Conservation (phyloP, 2,113 vertebrate genomes). For the Macquaria australasica region DNA sequence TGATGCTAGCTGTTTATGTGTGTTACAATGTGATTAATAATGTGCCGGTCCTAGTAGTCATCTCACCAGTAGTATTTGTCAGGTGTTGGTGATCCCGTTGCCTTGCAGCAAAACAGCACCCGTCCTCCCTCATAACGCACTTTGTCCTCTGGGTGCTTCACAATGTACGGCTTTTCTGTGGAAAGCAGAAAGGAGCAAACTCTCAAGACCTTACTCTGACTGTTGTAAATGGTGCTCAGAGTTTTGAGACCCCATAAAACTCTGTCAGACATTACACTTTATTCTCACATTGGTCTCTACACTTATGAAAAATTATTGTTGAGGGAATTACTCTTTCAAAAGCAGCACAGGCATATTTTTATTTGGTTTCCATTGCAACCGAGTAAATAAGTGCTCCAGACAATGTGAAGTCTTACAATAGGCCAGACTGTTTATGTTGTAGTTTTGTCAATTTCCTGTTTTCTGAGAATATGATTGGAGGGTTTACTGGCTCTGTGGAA, state of each 20-base stretch:
- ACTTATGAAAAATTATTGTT: conserved; percentile 58
- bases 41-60: background rate
- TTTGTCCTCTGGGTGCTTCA: conserved; percentile 91
- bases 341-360: conserved; percentile 47
- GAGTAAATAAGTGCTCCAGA: conserved; percentile 22
- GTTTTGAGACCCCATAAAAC: conserved; percentile 53
- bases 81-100: conserved; percentile 88
- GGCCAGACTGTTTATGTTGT: conserved; percentile 38
- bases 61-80: conserved; percentile 95
- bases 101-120: conserved; percentile 93
- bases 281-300: conserved; percentile 36
- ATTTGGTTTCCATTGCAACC: conserved; percentile 64
- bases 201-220: conserved; percentile 15
- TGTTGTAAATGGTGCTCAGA: conserved; percentile 42
- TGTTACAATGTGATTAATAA: conserved; percentile 1
- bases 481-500: background rate
- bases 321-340: conserved; percentile 50
- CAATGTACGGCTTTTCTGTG: conserved; percentile 92
- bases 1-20: background rate
- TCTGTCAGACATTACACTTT: conserved; percentile 41
- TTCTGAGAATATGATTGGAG: conserved; percentile 27
- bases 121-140: conserved; percentile 89
- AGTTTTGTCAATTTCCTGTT: conserved; percentile 50
- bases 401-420: conserved; percentile 27
- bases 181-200: conserved; percentile 36